Evolutionary conservation across 1,140 invertebrate genomes (phyloP), one percentile per base, ranked within the genome.

Genomic region (Drosophila melanica): DNA sequence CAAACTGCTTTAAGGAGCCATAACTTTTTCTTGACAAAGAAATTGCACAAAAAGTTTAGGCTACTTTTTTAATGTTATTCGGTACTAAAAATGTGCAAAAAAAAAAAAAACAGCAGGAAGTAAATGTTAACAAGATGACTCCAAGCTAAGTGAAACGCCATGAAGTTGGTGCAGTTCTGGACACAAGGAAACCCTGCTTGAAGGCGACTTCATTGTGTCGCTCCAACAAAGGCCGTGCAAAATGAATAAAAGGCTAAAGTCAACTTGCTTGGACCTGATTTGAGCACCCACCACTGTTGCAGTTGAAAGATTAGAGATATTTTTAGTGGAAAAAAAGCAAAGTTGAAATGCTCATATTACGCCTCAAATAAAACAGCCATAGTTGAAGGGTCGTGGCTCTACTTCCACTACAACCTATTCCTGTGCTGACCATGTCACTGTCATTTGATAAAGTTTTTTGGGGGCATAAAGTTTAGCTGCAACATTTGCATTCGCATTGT

Each of bases 381-480:
- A 57, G 54, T 33, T 41, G 27, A 53, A 27, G 50, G 39, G 20
- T 73, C 62, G 45, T 37, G 20, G 4, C 30, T 50, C 63, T 59
- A 27, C 59, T 47, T 42, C 42, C 23, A 41, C 37, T 14, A 41
- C 23, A 8, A 11, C 8, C 45, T 42, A 8, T 62, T 20, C 42
- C 44, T 44, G 14, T 23, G 12, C 14, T 55, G 69, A 44, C 66
- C 58, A 48, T 70, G 69, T 76, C 65, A 66, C 59, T 89, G 82
- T 87, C 82, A 89, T 87, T 87, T 80, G 84, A 58, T 79, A 79
- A 87, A 87, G 76, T 79, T 89, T 79, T 75, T 77, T 54, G 84
- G 65, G 73, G 82, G 82, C 82, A 82, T 89, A 89, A 89, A 89
- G 73, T 89, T 89, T 89, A 89, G 79, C 84, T 79, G 85, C 79